Evolutionary conservation across 2,888 invertebrate genomes (phyloP).

Genomic region (Aleiodes leptofemur): DNA sequence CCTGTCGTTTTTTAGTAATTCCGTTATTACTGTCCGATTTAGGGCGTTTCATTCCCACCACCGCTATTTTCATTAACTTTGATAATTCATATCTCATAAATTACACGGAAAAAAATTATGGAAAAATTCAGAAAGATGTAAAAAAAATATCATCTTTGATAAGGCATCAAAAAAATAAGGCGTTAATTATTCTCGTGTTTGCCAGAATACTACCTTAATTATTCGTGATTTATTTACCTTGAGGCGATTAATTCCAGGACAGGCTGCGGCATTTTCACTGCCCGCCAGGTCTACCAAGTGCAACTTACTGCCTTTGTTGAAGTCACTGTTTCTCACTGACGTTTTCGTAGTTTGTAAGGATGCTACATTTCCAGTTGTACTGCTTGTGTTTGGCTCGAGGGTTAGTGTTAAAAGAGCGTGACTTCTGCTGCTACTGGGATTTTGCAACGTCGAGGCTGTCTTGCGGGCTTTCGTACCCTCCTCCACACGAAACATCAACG

Average conservation of each 20-base stretch:
- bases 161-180: no score
- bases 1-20: no score
- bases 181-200: no score
- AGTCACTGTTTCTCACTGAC: constrained; percentile 73
- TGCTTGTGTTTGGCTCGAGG: constrained; percentile 78
- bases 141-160: no score
- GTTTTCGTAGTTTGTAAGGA: constrained; percentile 73
- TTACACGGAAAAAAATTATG: no score
- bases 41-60: no score
- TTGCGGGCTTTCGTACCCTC: constrained; percentile 81
- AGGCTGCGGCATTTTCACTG: constrained; percentile 80
- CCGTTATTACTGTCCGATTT: no score
- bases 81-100: no score
- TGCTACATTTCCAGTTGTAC: constrained; percentile 77
- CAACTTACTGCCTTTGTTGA: constrained; percentile 81
- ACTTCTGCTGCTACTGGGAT: constrained; percentile 83
- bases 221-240: constrained; percentile 68
- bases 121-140: no score
- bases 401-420: constrained; percentile 84
- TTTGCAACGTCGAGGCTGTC: constrained; percentile 84
- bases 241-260: constrained; percentile 72
- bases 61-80: no score
- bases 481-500: constrained; percentile 79
- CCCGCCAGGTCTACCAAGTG: constrained; percentile 83
- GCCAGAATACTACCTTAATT: no score